phyloP scores from a whole-genome alignment of 1,140 invertebrate genomes.

The Coptotermes formosanus region DNA sequence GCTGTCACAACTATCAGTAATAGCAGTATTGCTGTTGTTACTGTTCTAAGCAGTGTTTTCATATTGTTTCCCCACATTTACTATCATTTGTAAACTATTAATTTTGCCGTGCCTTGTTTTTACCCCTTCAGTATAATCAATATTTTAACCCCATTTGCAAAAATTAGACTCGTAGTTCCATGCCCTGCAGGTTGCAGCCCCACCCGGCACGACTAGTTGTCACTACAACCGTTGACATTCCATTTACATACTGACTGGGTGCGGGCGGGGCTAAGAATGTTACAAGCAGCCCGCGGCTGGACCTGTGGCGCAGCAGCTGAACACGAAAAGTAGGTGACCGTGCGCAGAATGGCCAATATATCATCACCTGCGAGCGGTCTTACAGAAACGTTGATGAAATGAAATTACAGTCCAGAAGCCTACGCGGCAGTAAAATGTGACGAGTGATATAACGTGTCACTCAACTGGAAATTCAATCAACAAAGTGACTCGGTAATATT shows the following conservation, averaged over 20 bases:
- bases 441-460: background rate
- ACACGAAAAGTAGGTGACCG: background rate
- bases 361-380: background rate
- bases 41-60: too few species aligned
- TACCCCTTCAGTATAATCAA: too few species aligned
- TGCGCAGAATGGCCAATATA: background rate
- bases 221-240: background rate
- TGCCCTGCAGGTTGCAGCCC: too few species aligned
- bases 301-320: background rate
- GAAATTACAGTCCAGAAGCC: background rate
- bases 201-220: too few species aligned
- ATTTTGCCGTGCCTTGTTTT: too few species aligned
- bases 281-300: too few species aligned
- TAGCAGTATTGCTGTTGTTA: too few species aligned
- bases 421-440: background rate
- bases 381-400: background rate
- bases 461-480: background rate
- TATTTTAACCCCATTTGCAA: too few species aligned
- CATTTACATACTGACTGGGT: background rate
- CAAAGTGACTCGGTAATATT: background rate
- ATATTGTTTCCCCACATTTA: too few species aligned
- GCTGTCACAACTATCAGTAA: too few species aligned
- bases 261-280: background rate
- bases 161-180: too few species aligned
- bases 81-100: too few species aligned